Conservation (phyloP, 1,140 invertebrate species). For the Condylostylus longicornis region DNA sequence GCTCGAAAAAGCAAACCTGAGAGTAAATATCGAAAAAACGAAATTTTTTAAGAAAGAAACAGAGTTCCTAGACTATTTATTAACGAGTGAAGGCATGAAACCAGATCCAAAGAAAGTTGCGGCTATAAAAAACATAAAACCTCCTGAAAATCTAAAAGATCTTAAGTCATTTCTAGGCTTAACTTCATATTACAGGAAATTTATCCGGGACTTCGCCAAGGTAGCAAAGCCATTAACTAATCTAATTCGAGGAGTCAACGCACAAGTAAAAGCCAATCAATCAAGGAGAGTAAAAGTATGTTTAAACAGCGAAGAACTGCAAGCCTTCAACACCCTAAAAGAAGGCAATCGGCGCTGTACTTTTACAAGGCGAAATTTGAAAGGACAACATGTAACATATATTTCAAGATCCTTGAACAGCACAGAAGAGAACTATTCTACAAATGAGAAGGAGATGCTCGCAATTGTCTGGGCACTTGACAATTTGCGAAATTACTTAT, state of each 20-base stretch:
- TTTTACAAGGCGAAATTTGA: conserved; percentile 19
- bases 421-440: conserved; percentile 15
- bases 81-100: conserved; percentile 1
- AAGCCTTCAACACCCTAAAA: conserved; percentile 29
- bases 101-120: conserved; percentile 3
- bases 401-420: too few relatives aligned
- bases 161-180: conserved; percentile 1
- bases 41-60: conserved; percentile 2
- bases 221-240: conserved; percentile 5
- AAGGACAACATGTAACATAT: too few relatives aligned
- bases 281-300: background rate
- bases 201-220: conserved; percentile 4
- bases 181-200: conserved; percentile 3
- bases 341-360: conserved; percentile 18
- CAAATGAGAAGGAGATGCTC: conserved; percentile 17
- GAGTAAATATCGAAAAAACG: conserved; percentile 3
- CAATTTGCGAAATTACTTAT: conserved; percentile 21
- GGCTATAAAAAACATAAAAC: conserved; percentile 1
- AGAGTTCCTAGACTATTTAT: conserved; percentile 2
- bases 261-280: conserved; percentile 5
- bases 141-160: conserved; percentile 3
- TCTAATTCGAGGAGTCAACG: conserved; percentile 3
- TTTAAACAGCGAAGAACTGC: conserved; percentile 7
- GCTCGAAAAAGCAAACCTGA: conserved; percentile 1
- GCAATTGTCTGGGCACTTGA: conserved; percentile 26